These are phyloP conservation scores for Nebria ingens DNA, from an alignment of 1,140 invertebrate species.

Conservation along the genomic window DNA sequence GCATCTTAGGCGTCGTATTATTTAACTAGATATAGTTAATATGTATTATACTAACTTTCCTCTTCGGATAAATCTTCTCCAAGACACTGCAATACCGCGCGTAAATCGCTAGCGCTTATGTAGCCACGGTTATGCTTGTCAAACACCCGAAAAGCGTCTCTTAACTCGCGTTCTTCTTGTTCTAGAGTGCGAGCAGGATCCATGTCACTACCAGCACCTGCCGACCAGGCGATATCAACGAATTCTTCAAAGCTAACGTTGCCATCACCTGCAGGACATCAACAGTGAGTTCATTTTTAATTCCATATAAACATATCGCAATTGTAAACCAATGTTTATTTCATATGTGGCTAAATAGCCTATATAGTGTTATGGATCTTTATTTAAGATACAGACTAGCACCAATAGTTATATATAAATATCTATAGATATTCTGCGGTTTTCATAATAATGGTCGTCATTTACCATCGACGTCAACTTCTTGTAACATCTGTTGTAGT, in stretches of 20 bases:
- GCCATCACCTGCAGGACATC: constrained; percentile 57
- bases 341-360: no score
- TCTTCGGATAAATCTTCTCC: constrained; percentile 78
- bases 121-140: constrained; percentile 81
- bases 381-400: no score
- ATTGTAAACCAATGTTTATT: no score
- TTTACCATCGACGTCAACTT: constrained; percentile 80
- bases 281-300: not conserved
- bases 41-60: constrained; percentile 53
- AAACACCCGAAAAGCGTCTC: constrained; percentile 78
- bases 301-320: not conserved
- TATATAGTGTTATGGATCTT: no score
- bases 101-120: constrained; percentile 72
- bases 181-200: constrained; percentile 35
- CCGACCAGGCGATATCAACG: constrained; percentile 74
- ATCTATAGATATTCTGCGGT: no score
- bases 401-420: no score
- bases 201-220: constrained; percentile 41
- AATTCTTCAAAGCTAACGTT: constrained; percentile 89
- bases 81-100: constrained; percentile 73
- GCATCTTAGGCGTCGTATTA: no score
- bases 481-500: constrained; percentile 76
- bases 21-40: no score
- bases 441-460: no score
- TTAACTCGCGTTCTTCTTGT: constrained; percentile 74